These are phyloP conservation scores for Patella pellucida DNA, from an alignment of 2,888 invertebrate genomes.

Conservation along the genomic window DNA sequence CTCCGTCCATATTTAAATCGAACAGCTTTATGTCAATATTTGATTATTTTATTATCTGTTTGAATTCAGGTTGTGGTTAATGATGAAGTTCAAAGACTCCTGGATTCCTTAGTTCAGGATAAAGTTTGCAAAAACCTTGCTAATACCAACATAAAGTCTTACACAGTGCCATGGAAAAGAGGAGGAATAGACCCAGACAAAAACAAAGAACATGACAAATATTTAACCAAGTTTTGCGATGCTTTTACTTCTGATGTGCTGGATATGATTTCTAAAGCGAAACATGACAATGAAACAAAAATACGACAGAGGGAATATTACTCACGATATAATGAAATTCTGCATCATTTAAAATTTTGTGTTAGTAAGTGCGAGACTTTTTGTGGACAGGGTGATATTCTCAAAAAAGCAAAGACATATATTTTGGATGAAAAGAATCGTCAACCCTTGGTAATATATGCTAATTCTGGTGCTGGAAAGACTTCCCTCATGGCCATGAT, in stretches of 20 bases:
- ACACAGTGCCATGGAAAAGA: constrained; percentile 43
- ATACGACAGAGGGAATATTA: constrained; percentile 54
- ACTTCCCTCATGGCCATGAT: constrained; percentile 63
- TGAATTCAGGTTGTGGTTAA: constrained; percentile 42
- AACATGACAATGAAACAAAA: constrained; percentile 32
- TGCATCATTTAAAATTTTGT: constrained; percentile 65
- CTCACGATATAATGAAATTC: constrained; percentile 53
- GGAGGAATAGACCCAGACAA: constrained; percentile 51
- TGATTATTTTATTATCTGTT: not conserved
- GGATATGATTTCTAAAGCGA: constrained; percentile 44
- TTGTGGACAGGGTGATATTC: constrained; percentile 59
- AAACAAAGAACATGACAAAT: constrained; percentile 45
- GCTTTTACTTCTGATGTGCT: constrained; percentile 48
- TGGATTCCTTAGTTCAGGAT: constrained; percentile 34
- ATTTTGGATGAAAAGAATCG: constrained; percentile 35
- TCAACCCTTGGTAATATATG: constrained; percentile 56
- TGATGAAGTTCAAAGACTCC: constrained; percentile 39
- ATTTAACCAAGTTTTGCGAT: constrained; percentile 52
- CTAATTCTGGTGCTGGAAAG: constrained; percentile 61
- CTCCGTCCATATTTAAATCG: no score
- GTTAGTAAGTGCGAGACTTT: constrained; percentile 58
- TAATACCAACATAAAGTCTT: constrained; percentile 29
- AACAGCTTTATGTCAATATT: no score
- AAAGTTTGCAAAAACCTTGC: constrained; percentile 39
- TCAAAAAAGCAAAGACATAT: constrained; percentile 31